A percentile compares a stretch with the other conserved stretches of the same genome.
phyloP scores from a whole-genome alignment of 2,888 invertebrate species.

The Siphonodentalium dalli region DNA sequence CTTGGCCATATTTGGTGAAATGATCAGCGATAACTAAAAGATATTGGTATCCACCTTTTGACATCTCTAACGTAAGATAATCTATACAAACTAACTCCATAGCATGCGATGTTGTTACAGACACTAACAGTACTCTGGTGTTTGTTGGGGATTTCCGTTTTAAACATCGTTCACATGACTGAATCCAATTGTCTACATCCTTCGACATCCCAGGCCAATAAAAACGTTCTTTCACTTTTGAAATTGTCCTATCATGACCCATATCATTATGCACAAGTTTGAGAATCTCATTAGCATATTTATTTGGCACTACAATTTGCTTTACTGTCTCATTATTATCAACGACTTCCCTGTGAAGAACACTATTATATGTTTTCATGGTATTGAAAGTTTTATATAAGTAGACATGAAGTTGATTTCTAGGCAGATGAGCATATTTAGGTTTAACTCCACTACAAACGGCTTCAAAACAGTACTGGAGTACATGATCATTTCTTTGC shows the following conservation, averaged over 20 bases:
- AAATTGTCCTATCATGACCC: slow-evolving; percentile 15
- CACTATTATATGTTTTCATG: neutral
- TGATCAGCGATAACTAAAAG: slow-evolving; percentile 18
- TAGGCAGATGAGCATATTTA: too few relatives aligned
- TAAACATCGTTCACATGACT: slow-evolving; percentile 9
- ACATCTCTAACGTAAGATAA: slow-evolving; percentile 13
- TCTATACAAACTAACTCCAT: slow-evolving; percentile 19
- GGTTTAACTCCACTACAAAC: too few relatives aligned
- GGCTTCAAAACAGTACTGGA: slow-evolving; percentile 1
- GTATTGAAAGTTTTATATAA: slow-evolving; percentile 10
- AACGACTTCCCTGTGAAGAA: slow-evolving; percentile 8
- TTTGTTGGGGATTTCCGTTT: slow-evolving; percentile 3
- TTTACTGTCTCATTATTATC: neutral
- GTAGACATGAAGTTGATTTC: too few relatives aligned
- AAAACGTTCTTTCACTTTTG: slow-evolving; percentile 9
- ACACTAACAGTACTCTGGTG: slow-evolving; percentile 12
- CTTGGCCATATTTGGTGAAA: slow-evolving; percentile 18
- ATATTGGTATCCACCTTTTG: slow-evolving; percentile 5
- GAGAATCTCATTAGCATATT: slow-evolving; percentile 1
- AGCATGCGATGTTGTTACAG: slow-evolving; percentile 10
- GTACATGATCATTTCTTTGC: slow-evolving; percentile 5
- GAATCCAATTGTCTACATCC: slow-evolving; percentile 4
- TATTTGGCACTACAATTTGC: slow-evolving; percentile 14
- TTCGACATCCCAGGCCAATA: slow-evolving; percentile 9
- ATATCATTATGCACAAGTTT: slow-evolving; percentile 14